Conservation (phyloP, 2,113 vertebrate genomes). For the Pogonocichla stellata region DNA sequence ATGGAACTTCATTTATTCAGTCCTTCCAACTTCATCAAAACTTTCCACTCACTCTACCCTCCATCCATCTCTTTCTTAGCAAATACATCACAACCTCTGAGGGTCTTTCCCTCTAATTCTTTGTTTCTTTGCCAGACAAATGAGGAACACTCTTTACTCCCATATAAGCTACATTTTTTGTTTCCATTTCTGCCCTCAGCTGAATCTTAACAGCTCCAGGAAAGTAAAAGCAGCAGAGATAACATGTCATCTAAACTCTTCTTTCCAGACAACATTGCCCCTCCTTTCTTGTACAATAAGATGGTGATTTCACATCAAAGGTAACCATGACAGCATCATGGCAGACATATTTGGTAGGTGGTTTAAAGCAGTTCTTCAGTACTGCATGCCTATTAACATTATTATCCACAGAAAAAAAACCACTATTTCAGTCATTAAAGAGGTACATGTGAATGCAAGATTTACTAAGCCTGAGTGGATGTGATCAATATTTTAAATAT, state of each 20-base stretch:
- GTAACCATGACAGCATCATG: slow-evolving; percentile 7
- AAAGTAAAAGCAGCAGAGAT: not conserved
- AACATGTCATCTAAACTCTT: not conserved
- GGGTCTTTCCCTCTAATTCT: not conserved
- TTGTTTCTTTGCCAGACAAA: not conserved
- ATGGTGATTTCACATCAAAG: not conserved
- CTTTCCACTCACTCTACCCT: not conserved
- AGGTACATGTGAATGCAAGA: slow-evolving; percentile 11
- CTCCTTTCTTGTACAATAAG: not conserved
- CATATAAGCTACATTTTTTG: not conserved
- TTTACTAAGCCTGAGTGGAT: slow-evolving; percentile 38
- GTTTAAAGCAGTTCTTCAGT: not conserved
- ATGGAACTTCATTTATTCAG: slow-evolving; percentile 49
- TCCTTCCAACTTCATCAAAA: slow-evolving; percentile 33
- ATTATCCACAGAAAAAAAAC: not conserved
- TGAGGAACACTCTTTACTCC: not conserved
- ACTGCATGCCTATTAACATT: not conserved
- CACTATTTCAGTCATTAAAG: slow-evolving; percentile 53
- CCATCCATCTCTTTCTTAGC: not conserved
- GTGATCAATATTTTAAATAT: slow-evolving; percentile 62
- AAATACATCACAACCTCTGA: not conserved
- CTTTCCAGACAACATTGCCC: not conserved
- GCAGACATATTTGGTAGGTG: not conserved
- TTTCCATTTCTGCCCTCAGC: not conserved
- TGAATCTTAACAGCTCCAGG: not conserved